Conservation (phyloP, 92 coral and sea anemone species). For the Galaxea fascicularis region DNA sequence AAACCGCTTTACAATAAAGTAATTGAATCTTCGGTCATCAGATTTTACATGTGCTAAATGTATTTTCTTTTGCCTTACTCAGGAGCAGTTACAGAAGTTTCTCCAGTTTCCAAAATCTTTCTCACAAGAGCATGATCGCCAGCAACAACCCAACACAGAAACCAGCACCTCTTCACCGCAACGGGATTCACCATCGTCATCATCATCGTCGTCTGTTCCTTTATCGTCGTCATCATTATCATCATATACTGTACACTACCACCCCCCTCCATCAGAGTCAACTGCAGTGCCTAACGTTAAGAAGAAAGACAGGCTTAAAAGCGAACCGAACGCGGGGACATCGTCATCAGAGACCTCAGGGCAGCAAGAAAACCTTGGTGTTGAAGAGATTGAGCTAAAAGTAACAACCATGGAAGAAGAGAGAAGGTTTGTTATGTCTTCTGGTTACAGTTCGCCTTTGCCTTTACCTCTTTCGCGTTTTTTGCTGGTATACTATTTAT, state of each 20-base stretch:
- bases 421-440: conserved; percentile 8
- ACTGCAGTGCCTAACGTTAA: not conserved
- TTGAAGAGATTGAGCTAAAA: conserved; percentile 28
- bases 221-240: conserved; percentile 14
- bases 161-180: conserved; percentile 29
- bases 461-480: no score
- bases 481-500: no score
- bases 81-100: conserved; percentile 49
- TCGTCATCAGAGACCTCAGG: conserved; percentile 14
- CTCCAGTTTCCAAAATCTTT: conserved; percentile 43
- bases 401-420: conserved; percentile 28
- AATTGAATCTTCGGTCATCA: no score
- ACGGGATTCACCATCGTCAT: conserved; percentile 3
- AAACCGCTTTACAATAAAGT: no score
- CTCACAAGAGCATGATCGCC: not conserved
- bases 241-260: conserved; percentile 14
- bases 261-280: not conserved
- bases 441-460: no score
- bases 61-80: not conserved
- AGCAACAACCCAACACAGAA: conserved; percentile 27
- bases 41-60: not conserved
- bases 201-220: not conserved
- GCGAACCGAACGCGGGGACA: not conserved
- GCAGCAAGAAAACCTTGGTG: not conserved
- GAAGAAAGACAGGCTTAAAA: conserved; percentile 16